Base-by-base conservation (phyloP, 2,888 invertebrate species). In the Ectemnius cavifrons region DNA sequence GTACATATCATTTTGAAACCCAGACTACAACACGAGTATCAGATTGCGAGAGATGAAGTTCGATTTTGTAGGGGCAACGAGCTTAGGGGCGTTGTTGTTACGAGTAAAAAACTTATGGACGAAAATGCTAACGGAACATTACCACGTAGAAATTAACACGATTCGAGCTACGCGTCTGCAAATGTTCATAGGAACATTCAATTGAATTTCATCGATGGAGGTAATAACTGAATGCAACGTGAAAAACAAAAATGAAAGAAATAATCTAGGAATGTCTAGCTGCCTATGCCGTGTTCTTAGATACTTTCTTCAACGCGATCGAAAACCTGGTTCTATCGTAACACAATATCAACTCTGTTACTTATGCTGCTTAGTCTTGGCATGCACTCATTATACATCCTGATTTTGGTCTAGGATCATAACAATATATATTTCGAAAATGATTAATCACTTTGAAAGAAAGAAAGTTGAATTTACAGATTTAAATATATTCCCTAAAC, bases 401-500 rank as follows among this genome's bases (percentile, higher is more conserved):
- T 70, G 58, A 65, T 78, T 75, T 82, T 68, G 73, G 68, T 81
- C 75, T 80, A 79, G 75, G 78, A 75, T 79, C 71, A 69, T 75
- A 84, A 85, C 82, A 81, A 82, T 81, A 83, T 77, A 80, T 78
- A 81, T 74, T 80, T 82, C 77, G 80, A 81, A 84, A 84, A 84
- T 80, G 80, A 77, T 78, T 73, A 16, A 67, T 71, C 80, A 83
- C 82, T 80, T 84, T 73, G 81, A 84, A 85, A 83, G 67, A 69
- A 81, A 37, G 37, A 37, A 80, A 76, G 71, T 69, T 46, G 74
- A 87, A 86, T 88, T 83, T 85, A 86, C 82, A 87, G 80, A 82
- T 84, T 86, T 75, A 84, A 86, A 84, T 85, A 86, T 85, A 80
- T 86, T 81, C 84, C 82, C 86, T 87, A 87, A 86, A 87, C 74